Conservation (phyloP, 1,140 invertebrate genomes). For the Drosophila biarmipes region DNA sequence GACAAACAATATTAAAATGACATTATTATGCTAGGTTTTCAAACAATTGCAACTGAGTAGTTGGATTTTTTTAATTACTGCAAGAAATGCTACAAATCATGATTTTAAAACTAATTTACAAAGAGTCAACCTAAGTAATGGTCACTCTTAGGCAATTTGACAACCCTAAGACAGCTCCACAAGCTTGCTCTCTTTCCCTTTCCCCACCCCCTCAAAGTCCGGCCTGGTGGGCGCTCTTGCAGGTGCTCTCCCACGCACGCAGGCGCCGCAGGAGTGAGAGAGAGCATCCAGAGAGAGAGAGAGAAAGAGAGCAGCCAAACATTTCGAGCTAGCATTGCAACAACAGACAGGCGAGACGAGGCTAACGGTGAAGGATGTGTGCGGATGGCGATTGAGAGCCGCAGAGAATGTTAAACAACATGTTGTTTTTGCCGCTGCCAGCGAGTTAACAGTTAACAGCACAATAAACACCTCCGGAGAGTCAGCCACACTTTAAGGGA, state of each 20-base stretch:
- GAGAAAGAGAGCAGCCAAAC: slow-evolving; percentile 21
- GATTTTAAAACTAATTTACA: too few relatives aligned
- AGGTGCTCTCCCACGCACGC: slow-evolving; percentile 35
- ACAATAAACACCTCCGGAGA: slow-evolving; percentile 70
- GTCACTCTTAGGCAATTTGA: background rate
- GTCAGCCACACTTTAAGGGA: slow-evolving; percentile 65
- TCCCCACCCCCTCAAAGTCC: background rate
- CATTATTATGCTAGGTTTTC: too few relatives aligned
- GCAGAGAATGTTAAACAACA: slow-evolving; percentile 59
- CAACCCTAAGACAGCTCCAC: slow-evolving; percentile 1
- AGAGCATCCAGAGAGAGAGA: too few relatives aligned
- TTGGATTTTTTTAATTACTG: background rate
- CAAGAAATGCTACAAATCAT: too few relatives aligned
- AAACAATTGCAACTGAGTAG: too few relatives aligned
- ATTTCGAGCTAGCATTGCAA: slow-evolving; percentile 30
- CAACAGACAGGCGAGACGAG: slow-evolving; percentile 14
- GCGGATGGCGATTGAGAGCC: slow-evolving; percentile 9
- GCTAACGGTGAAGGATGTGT: slow-evolving; percentile 7
- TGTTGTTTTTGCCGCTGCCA: slow-evolving; percentile 61
- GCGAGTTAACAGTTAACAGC: slow-evolving; percentile 54
- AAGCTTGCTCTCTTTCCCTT: background rate
- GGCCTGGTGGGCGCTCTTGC: slow-evolving; percentile 9
- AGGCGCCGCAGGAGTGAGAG: slow-evolving; percentile 16
- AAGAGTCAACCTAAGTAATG: background rate
- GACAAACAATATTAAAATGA: too few relatives aligned